These are phyloP conservation scores for Venustaconcha ellipsiformis DNA, from an alignment of 1,140 invertebrate species.

Conservation along the genomic window DNA sequence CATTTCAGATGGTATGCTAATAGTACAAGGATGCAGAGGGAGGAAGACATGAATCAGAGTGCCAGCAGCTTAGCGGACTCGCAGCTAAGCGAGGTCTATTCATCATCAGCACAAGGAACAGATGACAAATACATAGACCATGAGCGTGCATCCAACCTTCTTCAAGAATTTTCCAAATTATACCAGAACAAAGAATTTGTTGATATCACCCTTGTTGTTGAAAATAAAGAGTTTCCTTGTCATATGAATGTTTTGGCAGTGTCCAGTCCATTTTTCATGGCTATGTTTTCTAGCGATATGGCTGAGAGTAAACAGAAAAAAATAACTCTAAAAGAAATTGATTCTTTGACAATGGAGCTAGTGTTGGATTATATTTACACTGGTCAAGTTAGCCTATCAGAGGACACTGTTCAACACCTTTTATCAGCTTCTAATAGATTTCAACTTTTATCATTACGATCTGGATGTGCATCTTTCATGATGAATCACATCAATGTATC, in stretches of 20 bases:
- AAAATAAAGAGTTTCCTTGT: constrained; percentile 69
- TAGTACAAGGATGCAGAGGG: too few species aligned
- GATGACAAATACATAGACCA: constrained; percentile 54
- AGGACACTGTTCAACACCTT: constrained; percentile 73
- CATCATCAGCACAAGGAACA: background rate
- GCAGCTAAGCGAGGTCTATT: too few species aligned
- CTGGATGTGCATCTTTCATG: constrained; percentile 67
- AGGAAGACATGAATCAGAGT: too few species aligned
- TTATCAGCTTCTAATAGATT: constrained; percentile 75
- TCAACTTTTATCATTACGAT: constrained; percentile 67
- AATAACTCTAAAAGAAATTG: constrained; percentile 73
- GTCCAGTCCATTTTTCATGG: constrained; percentile 73
- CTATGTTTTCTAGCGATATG: constrained; percentile 71
- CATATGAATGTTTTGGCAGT: constrained; percentile 72
- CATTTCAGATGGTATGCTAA: too few species aligned
- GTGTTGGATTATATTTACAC: constrained; percentile 75
- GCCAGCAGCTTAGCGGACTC: too few species aligned
- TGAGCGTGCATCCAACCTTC: constrained; percentile 50
- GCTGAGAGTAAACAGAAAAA: constrained; percentile 70
- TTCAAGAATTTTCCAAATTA: constrained; percentile 72
- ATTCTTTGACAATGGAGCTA: constrained; percentile 69
- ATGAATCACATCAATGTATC: constrained; percentile 61
- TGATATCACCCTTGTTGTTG: constrained; percentile 71
- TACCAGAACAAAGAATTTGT: constrained; percentile 70
- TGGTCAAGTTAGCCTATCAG: constrained; percentile 71